These are phyloP conservation scores for Accipiter virgatus DNA, from an alignment of 2,113 vertebrate genomes.

Conservation along the genomic window DNA sequence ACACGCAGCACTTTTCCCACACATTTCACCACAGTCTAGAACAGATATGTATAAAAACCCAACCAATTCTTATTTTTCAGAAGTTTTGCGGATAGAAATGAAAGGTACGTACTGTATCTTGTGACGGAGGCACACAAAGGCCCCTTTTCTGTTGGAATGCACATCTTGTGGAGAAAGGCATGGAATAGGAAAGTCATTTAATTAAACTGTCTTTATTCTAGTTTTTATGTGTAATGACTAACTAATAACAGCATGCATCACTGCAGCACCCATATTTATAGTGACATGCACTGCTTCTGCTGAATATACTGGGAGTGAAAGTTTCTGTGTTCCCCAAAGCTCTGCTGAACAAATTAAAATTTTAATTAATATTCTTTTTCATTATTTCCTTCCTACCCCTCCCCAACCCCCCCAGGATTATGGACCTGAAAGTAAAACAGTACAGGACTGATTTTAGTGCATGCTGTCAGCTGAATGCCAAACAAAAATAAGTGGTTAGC, in stretches of 20 bases:
- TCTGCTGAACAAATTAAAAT: not conserved
- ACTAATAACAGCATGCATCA: not conserved
- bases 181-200: not conserved
- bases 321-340: not conserved
- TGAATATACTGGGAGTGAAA: not conserved
- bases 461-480: not conserved
- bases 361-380: not conserved
- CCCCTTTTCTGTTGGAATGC: not conserved
- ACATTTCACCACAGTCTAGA: not conserved
- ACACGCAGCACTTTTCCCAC: accelerated
- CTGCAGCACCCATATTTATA: not conserved
- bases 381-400: not conserved
- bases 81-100: not conserved
- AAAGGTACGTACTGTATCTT: accelerated
- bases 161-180: not conserved
- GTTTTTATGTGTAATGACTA: not conserved
- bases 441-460: accelerated
- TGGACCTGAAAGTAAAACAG: not conserved
- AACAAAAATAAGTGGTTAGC: not conserved
- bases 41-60: accelerated
- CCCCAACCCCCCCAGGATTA: not conserved
- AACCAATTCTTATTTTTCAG: not conserved
- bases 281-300: not conserved
- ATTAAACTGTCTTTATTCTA: not conserved
- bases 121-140: not conserved